Percentiles rank a stretch among this genome's conserved stretches.
These are phyloP conservation scores for Acromyrmex charruanus DNA, from an alignment of 1,140 invertebrate species.

Conservation along the genomic window DNA sequence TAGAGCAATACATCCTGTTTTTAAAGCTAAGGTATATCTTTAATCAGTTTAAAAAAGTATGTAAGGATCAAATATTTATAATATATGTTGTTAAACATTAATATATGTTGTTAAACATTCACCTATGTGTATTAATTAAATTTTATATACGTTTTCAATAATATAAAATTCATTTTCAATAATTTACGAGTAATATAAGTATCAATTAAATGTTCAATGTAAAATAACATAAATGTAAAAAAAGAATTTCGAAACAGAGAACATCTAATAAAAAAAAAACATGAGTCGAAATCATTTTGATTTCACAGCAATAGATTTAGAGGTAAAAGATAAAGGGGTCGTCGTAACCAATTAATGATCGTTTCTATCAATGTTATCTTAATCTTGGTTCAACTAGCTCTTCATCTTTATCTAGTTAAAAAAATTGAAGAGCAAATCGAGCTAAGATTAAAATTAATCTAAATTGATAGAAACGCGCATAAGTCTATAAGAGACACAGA, in stretches of 20 bases:
- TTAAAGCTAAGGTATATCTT: neutral
- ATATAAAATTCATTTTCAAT: too few relatives aligned
- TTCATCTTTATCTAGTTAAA: too few relatives aligned
- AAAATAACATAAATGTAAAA: neutral
- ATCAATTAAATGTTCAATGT: too few relatives aligned
- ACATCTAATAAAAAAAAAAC: constrained; percentile 21
- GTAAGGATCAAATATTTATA: too few relatives aligned
- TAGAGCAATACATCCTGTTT: neutral
- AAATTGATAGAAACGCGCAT: too few relatives aligned
- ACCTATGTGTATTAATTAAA: neutral
- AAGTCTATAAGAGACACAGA: too few relatives aligned
- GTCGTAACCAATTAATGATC: neutral
- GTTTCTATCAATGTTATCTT: too few relatives aligned
- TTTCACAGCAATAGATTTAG: neutral
- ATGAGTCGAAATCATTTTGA: neutral
- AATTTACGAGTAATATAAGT: too few relatives aligned
- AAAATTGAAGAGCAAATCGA: too few relatives aligned
- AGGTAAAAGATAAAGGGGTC: neutral
- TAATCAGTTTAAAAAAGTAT: neutral
- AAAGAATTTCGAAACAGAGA: constrained; percentile 6
- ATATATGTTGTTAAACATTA: neutral
- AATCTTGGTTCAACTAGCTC: too few relatives aligned
- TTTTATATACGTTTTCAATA: neutral
- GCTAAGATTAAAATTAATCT: too few relatives aligned
- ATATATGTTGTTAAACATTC: neutral